Percentiles rank a stretch among this genome's conserved stretches.
These are phyloP conservation scores for Drosophila kokeensis DNA, from an alignment of 2,888 invertebrate genomes.

Conservation along the genomic window DNA sequence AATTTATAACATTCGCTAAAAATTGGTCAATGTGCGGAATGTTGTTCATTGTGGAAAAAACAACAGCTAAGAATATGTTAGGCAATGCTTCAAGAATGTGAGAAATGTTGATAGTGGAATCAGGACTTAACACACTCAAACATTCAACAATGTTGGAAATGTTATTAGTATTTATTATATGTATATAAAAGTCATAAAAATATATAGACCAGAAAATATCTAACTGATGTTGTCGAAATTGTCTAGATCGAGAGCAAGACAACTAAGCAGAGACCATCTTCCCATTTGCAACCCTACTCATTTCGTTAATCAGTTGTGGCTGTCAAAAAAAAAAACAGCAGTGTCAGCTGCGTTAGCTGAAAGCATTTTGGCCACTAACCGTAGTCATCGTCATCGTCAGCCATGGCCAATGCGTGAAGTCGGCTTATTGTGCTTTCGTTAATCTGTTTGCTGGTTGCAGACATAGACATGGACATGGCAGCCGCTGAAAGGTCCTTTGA, in stretches of 20 bases:
- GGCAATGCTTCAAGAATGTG: no score
- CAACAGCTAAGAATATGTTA: neutral
- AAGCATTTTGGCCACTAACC: constrained; percentile 69
- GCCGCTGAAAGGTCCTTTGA: constrained; percentile 69
- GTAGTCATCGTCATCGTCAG: constrained; percentile 84
- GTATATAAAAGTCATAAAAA: neutral
- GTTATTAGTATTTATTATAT: no score
- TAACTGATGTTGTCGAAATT: neutral
- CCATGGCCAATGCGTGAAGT: constrained; percentile 85
- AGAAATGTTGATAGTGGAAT: no score
- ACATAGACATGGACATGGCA: constrained; percentile 53
- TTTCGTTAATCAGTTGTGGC: constrained; percentile 7
- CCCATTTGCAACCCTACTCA: neutral
- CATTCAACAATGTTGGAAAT: neutral
- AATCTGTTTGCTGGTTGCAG: constrained; percentile 75
- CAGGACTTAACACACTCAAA: neutral
- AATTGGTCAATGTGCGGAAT: fast-evolving
- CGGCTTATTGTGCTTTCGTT: constrained; percentile 85
- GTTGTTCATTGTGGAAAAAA: no score
- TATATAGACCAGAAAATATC: neutral
- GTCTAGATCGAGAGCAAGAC: no score
- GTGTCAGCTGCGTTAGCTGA: neutral
- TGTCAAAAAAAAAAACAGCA: neutral
- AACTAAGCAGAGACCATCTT: neutral
- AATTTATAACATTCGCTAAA: neutral